Base-by-base conservation (phyloP, 1,140 invertebrate genomes). In the Melipona quadrifasciata region DNA sequence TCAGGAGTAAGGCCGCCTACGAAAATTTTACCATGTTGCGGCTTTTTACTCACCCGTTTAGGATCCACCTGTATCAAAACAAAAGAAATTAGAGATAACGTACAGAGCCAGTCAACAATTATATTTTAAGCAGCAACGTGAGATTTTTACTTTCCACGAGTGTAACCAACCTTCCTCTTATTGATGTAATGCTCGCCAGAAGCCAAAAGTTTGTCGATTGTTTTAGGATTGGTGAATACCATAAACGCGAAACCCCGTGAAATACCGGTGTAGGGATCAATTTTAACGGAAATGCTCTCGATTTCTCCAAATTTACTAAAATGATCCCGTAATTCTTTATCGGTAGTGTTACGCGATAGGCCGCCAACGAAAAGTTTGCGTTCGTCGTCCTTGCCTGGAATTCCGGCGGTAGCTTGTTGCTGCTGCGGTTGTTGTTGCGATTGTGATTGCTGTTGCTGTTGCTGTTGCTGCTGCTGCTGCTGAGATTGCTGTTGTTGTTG, bases 201-300 rank as follows among this genome's bases (percentile, higher is more conserved):
- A 53, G 94, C 94, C 27, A 96, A 90, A 19, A 96, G 93, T 92
- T 96, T 96, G 87, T 97, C 96, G 76, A 97, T 95, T 67, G 95
- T 94, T 85, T 96, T 96, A 31, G 96, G 94, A 87, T 94, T 94
- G 72, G 95, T 95, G 92, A 97, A 97, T 64, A 96, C 96, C 87
- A 97, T 96, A 92, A 97, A 97, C 34, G 96, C 96, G 92, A 97
- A 97, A 17, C 96, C 96, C 91, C 97, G 93, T 8, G 96, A 96
- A 80, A 96, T 92, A 57, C 96, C 96, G 81, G 96, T 96, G 76
- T 95, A 95, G 0, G 96, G 95, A 90, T 97, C 96, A 81, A 96
- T 96, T 91, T 97, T 97, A n/a, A 97, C 95, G 78, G 95, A 95
- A 67, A 96, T 95, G 88, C 96, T 96, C 86, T 96, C 96, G 71